Evolutionary conservation across 2,113 vertebrate species (phyloP), one percentile per base, ranked within the genome.

Genomic region (Ceyx melanurus): DNA sequence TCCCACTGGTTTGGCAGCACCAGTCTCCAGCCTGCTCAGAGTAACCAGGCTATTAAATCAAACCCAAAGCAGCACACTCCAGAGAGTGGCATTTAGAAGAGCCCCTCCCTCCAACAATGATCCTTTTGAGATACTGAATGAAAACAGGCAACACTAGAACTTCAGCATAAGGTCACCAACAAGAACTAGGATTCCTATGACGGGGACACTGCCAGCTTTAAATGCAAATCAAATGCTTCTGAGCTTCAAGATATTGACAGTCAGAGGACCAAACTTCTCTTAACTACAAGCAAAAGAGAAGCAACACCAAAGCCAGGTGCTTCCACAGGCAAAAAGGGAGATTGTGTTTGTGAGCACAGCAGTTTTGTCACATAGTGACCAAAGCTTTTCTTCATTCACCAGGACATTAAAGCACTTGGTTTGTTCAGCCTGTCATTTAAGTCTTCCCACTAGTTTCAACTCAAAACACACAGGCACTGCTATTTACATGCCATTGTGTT

Each of bases 141-240:
- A 37, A 65, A 86, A 33, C 0, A 1, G 37, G n/a, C 67, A 58
- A 46, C 13, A 15, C 5, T 25, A 50, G 29, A 28, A 18, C 40
- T 19, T 13, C 1, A 50, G 4, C 42, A 4, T 0, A 35, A 43
- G 23, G 51, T 5, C 29, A 26, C 3, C n/a, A 35, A 23, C 2
- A 37, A 58, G 67, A 72, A 40, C 23, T 25, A 21, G 0, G 5
- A 13, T 13, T 68, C 40, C 50, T 46, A 5, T 5, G 14, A 33
- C 0, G 2, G 15, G 45, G 70, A 51, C 35, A 71, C 17, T 23
- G 40, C 40, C 51, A 19, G 2, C 43, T 54, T 68, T 4, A 77
- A 79, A 91, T 13, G 21, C 58, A 57, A 51, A 37, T 42, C 46
- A 71, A 56, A 46, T 10, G 15, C 22, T 84, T 35, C n/a, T 16